Conservation (phyloP, 2,888 invertebrate species). For the Folsomia manolachei region DNA sequence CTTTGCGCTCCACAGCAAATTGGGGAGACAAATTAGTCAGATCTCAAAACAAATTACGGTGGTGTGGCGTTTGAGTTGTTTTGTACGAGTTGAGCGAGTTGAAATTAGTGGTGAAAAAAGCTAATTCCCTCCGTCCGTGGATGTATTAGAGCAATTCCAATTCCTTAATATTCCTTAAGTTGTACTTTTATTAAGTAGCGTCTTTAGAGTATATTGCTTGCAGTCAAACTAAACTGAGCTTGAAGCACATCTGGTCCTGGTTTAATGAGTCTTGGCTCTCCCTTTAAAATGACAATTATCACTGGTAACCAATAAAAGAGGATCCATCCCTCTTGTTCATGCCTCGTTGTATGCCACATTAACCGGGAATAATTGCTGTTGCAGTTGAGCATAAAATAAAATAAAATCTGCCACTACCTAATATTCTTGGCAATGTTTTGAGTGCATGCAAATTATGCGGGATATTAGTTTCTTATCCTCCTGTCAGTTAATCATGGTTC, state of each 20-base stretch:
- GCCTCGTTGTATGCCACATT: not conserved
- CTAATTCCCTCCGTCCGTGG: too few relatives aligned
- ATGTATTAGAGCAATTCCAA: too few relatives aligned
- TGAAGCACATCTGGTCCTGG: not conserved
- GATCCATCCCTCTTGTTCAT: not conserved
- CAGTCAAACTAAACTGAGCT: not conserved
- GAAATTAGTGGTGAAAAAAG: conserved; percentile 45
- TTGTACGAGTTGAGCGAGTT: too few relatives aligned
- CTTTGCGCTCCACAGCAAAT: conserved; percentile 50
- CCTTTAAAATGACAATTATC: conserved; percentile 7
- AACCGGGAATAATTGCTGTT: not conserved
- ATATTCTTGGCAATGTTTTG: too few relatives aligned
- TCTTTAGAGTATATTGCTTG: too few relatives aligned
- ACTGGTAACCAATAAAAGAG: not conserved
- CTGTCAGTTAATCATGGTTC: too few relatives aligned
- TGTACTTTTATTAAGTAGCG: too few relatives aligned
- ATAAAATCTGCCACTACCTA: too few relatives aligned
- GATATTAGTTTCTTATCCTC: too few relatives aligned
- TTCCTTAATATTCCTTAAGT: not conserved
- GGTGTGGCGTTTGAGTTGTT: conserved; percentile 47
- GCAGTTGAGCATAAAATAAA: too few relatives aligned
- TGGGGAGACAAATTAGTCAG: conserved; percentile 51
- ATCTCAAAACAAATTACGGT: conserved; percentile 50
- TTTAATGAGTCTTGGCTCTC: not conserved
- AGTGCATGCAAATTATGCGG: too few relatives aligned